Conservation (phyloP, 2,797 vertebrate species). For the Poeciliopsis turneri region DNA sequence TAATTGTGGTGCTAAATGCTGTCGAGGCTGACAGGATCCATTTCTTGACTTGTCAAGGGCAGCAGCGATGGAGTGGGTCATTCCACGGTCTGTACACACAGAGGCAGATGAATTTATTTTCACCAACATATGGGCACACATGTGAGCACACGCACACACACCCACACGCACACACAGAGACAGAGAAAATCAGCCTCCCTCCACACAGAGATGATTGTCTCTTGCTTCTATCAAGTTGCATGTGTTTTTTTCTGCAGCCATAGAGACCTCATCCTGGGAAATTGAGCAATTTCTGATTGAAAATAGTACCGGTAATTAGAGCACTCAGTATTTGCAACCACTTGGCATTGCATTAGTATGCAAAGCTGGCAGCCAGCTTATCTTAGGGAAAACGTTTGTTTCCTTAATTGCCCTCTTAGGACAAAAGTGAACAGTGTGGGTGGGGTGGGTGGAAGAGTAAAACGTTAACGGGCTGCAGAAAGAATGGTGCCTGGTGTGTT, state of each 20-base stretch:
- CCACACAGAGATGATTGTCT: constrained; percentile 79
- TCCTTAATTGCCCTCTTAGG: constrained; percentile 95
- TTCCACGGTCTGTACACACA: constrained; percentile 49
- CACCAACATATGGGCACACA: constrained; percentile 56
- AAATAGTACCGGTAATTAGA: constrained; percentile 91
- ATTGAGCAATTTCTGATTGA: constrained; percentile 88
- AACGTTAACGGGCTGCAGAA: constrained; percentile 81
- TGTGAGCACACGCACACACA: constrained; percentile 23
- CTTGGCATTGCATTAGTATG: constrained; percentile 90
- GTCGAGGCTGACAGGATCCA: constrained; percentile 69
- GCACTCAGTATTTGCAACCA: constrained; percentile 88
- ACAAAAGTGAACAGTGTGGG: constrained; percentile 87
- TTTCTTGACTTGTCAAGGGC: constrained; percentile 75
- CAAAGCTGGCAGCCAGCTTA: constrained; percentile 91
- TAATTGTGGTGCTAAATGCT: constrained; percentile 82
- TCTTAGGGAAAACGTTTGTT: constrained; percentile 93
- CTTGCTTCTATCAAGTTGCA: constrained; percentile 77
- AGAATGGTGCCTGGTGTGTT: constrained; percentile 78
- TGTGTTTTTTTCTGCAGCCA: constrained; percentile 69
- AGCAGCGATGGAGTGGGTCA: constrained; percentile 66
- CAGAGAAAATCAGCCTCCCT: constrained; percentile 62
- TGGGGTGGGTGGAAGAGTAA: constrained; percentile 76
- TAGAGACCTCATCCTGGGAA: constrained; percentile 86
- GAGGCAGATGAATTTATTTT: constrained; percentile 63
- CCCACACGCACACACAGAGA: constrained; percentile 22